These are phyloP conservation scores for Melanocharis versteri DNA, from an alignment of 2,113 vertebrate species.

Conservation along the genomic window DNA sequence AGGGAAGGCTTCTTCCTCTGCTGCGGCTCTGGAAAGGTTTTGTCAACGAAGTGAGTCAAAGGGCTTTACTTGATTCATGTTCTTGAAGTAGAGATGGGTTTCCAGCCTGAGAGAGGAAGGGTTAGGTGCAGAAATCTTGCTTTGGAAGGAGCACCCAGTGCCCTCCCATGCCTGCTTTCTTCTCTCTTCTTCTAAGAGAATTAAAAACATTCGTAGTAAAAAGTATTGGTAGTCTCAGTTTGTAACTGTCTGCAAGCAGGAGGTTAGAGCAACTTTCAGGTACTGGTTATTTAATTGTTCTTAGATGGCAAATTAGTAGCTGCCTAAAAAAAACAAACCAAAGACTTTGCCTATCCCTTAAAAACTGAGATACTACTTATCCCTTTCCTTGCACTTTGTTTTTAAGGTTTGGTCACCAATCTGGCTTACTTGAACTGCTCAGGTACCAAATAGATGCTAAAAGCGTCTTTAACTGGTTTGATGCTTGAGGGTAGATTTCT, in stretches of 20 bases:
- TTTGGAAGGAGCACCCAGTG: neutral
- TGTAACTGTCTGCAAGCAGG: neutral
- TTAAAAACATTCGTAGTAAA: neutral
- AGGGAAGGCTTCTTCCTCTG: neutral
- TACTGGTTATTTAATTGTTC: neutral
- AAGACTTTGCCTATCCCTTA: neutral
- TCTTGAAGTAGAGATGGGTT: neutral
- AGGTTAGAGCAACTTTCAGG: neutral
- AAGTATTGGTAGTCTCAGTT: neutral
- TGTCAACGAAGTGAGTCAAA: neutral
- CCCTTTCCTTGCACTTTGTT: neutral
- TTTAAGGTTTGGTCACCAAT: neutral
- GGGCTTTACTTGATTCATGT: neutral
- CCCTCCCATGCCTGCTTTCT: neutral
- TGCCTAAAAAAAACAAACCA: neutral
- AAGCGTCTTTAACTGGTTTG: neutral
- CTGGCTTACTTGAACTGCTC: neutral
- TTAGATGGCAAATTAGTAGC: neutral
- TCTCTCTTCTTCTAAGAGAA: neutral
- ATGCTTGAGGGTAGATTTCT: neutral
- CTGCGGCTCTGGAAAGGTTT: neutral
- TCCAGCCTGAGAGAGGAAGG: neutral
- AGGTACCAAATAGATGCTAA: neutral
- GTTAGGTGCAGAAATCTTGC: neutral
- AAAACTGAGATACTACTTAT: neutral